Evolutionary conservation across 2,113 vertebrate genomes (phyloP).

Genomic region (Notechis scutatus): DNA sequence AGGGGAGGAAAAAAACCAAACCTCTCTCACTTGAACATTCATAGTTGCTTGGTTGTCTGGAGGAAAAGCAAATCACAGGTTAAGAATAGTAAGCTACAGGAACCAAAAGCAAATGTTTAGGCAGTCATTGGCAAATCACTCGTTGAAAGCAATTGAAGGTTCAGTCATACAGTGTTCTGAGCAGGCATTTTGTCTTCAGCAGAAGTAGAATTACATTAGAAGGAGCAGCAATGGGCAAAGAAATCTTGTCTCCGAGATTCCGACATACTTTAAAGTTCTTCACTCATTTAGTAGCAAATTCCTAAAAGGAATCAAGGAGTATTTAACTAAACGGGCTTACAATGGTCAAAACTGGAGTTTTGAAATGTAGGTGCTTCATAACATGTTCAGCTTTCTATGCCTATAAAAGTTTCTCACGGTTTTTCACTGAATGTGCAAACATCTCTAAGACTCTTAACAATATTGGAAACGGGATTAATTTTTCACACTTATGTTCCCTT

Average conservation of each 20-base stretch:
- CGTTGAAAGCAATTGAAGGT: neutral
- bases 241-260: neutral
- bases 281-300: neutral
- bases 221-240: neutral
- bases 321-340: neutral
- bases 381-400: neutral
- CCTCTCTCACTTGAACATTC: neutral
- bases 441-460: neutral
- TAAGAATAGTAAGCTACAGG: neutral
- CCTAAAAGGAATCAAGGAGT: neutral
- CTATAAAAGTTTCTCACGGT: neutral
- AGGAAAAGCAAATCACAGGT: neutral
- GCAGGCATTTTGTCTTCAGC: neutral
- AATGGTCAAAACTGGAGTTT: neutral
- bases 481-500: neutral
- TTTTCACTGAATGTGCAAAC: neutral
- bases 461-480: neutral
- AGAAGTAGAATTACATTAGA: neutral
- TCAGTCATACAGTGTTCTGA: neutral
- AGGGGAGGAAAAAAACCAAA: neutral
- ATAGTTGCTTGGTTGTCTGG: neutral
- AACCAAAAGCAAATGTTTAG: neutral
- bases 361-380: neutral
- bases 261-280: neutral
- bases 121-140: neutral